Evolutionary conservation across 1,140 invertebrate species (phyloP), one percentile per base, ranked within the genome.

Genomic region (Drosophila gunungcola): DNA sequence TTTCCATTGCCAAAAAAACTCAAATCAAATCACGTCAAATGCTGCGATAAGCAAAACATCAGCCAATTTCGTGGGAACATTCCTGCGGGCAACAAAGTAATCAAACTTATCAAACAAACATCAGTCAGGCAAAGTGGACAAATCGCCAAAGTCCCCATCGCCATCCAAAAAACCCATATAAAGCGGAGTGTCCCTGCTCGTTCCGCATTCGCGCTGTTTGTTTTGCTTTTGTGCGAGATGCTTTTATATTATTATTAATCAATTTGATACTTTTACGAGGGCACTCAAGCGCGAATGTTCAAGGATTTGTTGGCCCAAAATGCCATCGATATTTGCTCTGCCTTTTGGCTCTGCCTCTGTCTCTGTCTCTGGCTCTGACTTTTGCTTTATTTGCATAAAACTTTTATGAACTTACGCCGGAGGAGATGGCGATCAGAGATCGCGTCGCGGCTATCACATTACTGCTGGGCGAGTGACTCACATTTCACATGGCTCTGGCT

Each of bases 211-310:
- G 60, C 53, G 63, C 48, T 54, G 49, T 81, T 86, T 88, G 82
- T 77, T 82, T 89, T 80, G 82, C 56, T 75, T 76, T 88, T 82
- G 62, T 86, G 64, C 13, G 46, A 41, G 51, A 67, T 73, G 79
- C 69, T 86, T 84, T 88, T 83, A 78, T 90, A 86, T 83, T 91
- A 84, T 91, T 91, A 91, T 91, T 91, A 91, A 91, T 91, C 88
- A 91, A 91, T 91, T 91, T 91, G 88, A 91, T 91, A 91, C 88
- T 91, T 91, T 91, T 91, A 82, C 84, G 84, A 88, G 83, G 79
- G 84, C 83, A 89, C 83, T 86, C 83, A 86, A 83, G 83, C 83
- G 83, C 83, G 81, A 86, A 86, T 68, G 83, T 77, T 82, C 82
- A 85, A 85, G 82, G 82, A 85, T 85, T 86, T 86, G 79, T 52